Evolutionary conservation across 2,888 invertebrate genomes (phyloP), one percentile per base, ranked within the genome.

Genomic region (Selenia dentaria): DNA sequence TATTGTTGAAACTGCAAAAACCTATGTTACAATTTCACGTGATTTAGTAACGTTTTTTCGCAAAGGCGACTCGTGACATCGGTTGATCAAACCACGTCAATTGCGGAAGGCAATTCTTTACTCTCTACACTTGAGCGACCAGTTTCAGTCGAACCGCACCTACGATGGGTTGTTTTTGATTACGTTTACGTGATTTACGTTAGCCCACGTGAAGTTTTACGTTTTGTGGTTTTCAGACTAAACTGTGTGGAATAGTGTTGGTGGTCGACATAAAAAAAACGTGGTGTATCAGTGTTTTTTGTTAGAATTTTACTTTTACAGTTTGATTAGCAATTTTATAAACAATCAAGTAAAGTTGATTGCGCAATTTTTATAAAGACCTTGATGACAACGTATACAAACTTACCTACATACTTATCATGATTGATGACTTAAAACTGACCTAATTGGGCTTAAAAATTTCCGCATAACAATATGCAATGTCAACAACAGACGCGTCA

Each of bases 101-200:
- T n/a, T 37, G 12, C 36, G 47, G 40, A 47, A 41, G 41, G 10
- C 8, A 13, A 22, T 38, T n/a, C 41, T 25, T 32, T 1, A 13
- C 22, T 13, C 22, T 13, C 41, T 31, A 24, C 16, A 34, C 25
- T 34, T 38, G 36, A 35, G 8, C 22, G 43, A 32, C 42, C 65
- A 70, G 70, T 70, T 50, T 59, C 47, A 35, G 40, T 49, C 56
- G 51, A 44, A 45, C 45, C 59, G 41, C 49, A 62, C 52, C 29
- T 57, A 61, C 58, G 69, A 57, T 50, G 57, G 51, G 62, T 54
- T 62, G 69, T 57, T 24, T 48, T 36, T 37, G 20, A 39, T 16
- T 31, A 41, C 14, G 20, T 35, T 27, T 29, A 9, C 24, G 10
- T 25, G 18, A n/a, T n/a, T n/a, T n/a, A n/a, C n/a, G n/a, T n/a